Base-by-base conservation (phyloP, 2,888 invertebrate genomes). In the Pollenia angustigena region DNA sequence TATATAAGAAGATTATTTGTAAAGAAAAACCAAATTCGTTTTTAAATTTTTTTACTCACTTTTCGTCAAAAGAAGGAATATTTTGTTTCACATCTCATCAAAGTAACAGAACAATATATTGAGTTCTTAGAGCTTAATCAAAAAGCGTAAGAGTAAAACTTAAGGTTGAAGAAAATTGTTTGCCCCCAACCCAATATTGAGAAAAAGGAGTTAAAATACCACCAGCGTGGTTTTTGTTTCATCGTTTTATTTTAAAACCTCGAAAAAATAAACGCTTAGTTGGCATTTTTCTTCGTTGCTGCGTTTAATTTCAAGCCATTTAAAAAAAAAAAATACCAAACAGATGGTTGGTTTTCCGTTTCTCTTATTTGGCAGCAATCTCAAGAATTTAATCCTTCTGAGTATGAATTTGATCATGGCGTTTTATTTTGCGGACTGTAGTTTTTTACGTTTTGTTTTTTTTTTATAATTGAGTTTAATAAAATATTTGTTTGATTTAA, bases 221-320 rank as follows among this genome's bases (percentile, higher is more conserved):
- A 87, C 87, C 87, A 88, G 88, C 88, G 88, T 87, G 66, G 87
- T 66, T 75, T 54, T 76, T 48, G 50, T 50, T 79, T 64, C 23
- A 46, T 71, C 16, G 10, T 32, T 79, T 48, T 79, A n/a, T 46
- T 44, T 40, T 4, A n/a, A 44, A 84, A 54, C 11, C 46, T 18
- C 46, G 46, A 44, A 80, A 71, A 78, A 58, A 66, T 48, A 82
- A 84, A 69, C 75, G 85, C 79, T 87, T 79, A 80, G 81, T 80
- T 87, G 85, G 87, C 79, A 87, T 82, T 80, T 82, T 76, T 75
- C 40, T 32, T 42, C 23, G 11, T 69, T 68, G 23, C 16, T 56
- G 72, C 54, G 9, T 62, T 82, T 62, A 76, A 71, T 76, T 82
- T 71, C 69, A 62, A 80, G 74, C 54, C 66, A 80, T 68, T 79